Evolutionary conservation across 2,888 invertebrate genomes (phyloP), one percentile per base, ranked within the genome.

Genomic region (Drosophila tanythrix): DNA sequence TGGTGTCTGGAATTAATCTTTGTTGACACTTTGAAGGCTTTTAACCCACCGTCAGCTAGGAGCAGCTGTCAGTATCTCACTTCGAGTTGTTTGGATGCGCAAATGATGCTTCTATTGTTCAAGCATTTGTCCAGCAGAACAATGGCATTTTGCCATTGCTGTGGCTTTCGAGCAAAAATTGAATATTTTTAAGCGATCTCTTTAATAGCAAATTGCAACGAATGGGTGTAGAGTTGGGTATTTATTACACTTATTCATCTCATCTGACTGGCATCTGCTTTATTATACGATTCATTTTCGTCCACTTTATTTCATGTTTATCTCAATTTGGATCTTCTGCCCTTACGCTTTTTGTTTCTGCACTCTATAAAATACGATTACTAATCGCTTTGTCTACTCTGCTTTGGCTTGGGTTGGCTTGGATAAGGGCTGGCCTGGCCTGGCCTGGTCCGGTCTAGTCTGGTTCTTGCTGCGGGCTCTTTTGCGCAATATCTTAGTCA

Each of bases 401-500:
- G 50, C 62, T 48, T 36, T 35, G 58, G 27, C 50, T 50, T 36
- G 43, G 33, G 36, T 59, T 69, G 57, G 52, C 50, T 50, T 29
- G 3, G 35, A 18, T 27, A 18, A 35, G 18, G 35, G 50, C 36
- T 52, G 58, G 29, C 58, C 29, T 4, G 46, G 21, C 18, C 27
- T 40, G 18, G 21, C 55, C 52, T 70, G 62, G 50, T 31, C 33
- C 38, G 36, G 56, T 53, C 63, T 64, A 56, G 58, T 13, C 31
- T 36, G 40, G 29, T 27, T 51, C 70, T 59, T 64, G 76, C 89
- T 85, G 77, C 88, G 82, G 82, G 88, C 85, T 60, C 74, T 80
- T 87, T 85, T 77, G 79, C 62, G 76, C 73, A 84, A 84, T 84
- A 78, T 84, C 89, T 87, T 89, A 85, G 89, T 85, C 85, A 85